A percentile compares a stretch with the other conserved stretches of the same genome.
phyloP scores from a whole-genome alignment of 1,140 invertebrate species.

The Melitaea cinxia region DNA sequence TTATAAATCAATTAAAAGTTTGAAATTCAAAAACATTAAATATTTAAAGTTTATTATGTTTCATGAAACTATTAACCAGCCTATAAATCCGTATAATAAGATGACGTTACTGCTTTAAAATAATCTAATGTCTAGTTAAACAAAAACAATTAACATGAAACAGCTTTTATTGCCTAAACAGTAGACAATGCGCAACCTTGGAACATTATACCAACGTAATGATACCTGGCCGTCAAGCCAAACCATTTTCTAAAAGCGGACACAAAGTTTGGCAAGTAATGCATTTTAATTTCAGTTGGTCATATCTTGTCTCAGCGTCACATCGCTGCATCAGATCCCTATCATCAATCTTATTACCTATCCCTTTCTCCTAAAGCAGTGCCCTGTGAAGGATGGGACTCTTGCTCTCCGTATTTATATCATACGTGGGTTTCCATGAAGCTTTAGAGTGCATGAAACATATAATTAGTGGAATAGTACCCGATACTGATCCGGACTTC shows the following conservation, averaged over 20 bases:
- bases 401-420: conserved; percentile 86
- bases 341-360: conserved; percentile 47
- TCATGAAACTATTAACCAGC: no score
- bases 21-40: no score
- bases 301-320: conserved; percentile 76
- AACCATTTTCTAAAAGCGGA: conserved; percentile 74
- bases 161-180: conserved; percentile 48
- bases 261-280: conserved; percentile 78
- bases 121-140: not conserved
- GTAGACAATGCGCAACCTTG: conserved; percentile 54
- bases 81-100: no score
- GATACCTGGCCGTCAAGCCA: conserved; percentile 65
- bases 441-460: conserved; percentile 83
- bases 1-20: no score
- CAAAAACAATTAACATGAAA: conserved; percentile 4
- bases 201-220: conserved; percentile 49
- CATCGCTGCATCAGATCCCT: conserved; percentile 70
- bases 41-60: no score
- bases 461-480: conserved; percentile 78
- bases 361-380: conserved; percentile 53
- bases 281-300: conserved; percentile 82
- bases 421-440: conserved; percentile 88
- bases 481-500: conserved; percentile 64
- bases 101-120: not conserved
- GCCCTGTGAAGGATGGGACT: conserved; percentile 83